Percentiles rank a stretch among this genome's conserved stretches.
Evolutionary conservation across 2,888 invertebrate species (phyloP).

Genomic region (Aphrophora alni): DNA sequence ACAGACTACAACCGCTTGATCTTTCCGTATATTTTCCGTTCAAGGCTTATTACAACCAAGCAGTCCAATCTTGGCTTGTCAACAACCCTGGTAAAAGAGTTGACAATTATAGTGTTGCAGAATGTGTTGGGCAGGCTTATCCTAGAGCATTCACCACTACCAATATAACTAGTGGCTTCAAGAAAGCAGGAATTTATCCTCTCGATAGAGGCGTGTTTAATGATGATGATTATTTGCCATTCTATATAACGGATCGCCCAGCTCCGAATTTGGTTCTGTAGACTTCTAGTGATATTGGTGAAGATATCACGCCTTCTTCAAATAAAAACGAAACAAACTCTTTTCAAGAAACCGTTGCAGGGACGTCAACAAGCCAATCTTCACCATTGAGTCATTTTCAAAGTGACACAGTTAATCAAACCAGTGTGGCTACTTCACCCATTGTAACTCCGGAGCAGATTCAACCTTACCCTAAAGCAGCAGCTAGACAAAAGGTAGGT

Average conservation of each 20-base stretch:
- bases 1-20: constrained; percentile 54
- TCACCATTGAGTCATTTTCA: neutral
- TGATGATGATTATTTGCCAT: constrained; percentile 27
- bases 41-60: constrained; percentile 37
- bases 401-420: neutral
- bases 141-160: constrained; percentile 30
- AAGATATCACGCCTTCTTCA: neutral
- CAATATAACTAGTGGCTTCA: constrained; percentile 39
- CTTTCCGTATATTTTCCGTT: constrained; percentile 50
- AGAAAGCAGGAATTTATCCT: constrained; percentile 36
- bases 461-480: constrained; percentile 9
- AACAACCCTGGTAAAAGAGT: constrained; percentile 39
- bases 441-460: constrained; percentile 12
- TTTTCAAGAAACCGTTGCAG: neutral
- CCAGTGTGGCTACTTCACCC: neutral
- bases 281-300: neutral
- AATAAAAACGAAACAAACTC: neutral
- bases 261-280: neutral
- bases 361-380: neutral
- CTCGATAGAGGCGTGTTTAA: constrained; percentile 18
- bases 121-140: constrained; percentile 35
- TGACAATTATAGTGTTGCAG: constrained; percentile 36
- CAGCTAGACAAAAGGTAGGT: neutral
- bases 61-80: constrained; percentile 24
- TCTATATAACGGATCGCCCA: constrained; percentile 26